These are phyloP conservation scores for Trichechus manatus DNA, from an alignment of 2,113 vertebrate species.

Conservation along the genomic window DNA sequence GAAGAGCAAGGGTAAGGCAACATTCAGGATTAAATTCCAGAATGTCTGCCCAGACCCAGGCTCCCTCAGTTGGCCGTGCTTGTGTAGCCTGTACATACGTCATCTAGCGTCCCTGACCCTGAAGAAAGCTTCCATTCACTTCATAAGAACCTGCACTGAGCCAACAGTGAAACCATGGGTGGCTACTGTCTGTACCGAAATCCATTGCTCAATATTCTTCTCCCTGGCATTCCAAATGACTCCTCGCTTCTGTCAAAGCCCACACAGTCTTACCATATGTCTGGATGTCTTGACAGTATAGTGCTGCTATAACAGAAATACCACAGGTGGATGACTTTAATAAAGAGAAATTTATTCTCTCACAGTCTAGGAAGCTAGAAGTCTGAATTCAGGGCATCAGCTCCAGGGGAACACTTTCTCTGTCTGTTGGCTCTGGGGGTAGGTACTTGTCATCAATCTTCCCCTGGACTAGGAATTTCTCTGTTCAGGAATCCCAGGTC, in stretches of 20 bases:
- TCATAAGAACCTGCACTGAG: fast-evolving
- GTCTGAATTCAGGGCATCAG: too few relatives aligned
- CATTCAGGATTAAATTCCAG: background rate
- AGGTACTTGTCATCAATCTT: too few relatives aligned
- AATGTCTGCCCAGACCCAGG: background rate
- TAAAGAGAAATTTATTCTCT: too few relatives aligned
- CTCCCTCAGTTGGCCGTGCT: background rate
- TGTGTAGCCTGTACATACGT: fast-evolving
- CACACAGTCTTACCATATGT: background rate
- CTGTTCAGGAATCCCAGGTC: too few relatives aligned
- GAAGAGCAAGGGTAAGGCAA: background rate
- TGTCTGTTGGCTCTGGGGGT: too few relatives aligned
- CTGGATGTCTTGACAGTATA: slow-evolving; percentile 37
- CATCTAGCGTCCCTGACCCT: background rate
- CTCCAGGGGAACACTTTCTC: too few relatives aligned
- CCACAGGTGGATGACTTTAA: too few relatives aligned
- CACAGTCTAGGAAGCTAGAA: too few relatives aligned
- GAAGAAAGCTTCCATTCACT: slow-evolving; percentile 60
- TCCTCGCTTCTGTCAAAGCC: slow-evolving; percentile 18
- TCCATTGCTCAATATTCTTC: slow-evolving; percentile 14
- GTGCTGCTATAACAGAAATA: too few relatives aligned
- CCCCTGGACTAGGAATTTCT: too few relatives aligned
- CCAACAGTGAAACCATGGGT: background rate
- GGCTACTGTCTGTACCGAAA: background rate
- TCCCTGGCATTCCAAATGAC: slow-evolving; percentile 9